Evolutionary conservation across 2,888 invertebrate genomes (phyloP).

Genomic region (Atethmia centrago): DNA sequence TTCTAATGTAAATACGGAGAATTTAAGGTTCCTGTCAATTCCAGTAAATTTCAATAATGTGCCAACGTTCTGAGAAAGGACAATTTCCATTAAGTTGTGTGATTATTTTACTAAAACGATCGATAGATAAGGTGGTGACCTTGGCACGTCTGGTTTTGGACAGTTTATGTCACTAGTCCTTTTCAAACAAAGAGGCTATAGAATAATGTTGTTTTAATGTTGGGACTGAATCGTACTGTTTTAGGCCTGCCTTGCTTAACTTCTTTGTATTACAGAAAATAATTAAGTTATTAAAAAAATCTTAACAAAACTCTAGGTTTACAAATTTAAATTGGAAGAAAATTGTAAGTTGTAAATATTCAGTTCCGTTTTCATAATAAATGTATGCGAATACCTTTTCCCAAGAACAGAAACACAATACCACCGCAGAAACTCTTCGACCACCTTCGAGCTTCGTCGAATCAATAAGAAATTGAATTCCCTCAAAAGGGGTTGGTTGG

Average conservation of each 20-base stretch:
- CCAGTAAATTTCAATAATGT: constrained; percentile 57
- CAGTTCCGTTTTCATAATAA: constrained; percentile 23
- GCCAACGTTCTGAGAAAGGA: constrained; percentile 54
- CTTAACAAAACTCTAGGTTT: too few relatives aligned
- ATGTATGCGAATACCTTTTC: constrained; percentile 3
- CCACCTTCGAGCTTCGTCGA: constrained; percentile 26
- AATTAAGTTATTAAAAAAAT: neutral
- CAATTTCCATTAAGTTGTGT: constrained; percentile 48
- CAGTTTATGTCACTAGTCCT: constrained; percentile 9
- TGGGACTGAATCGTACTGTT: neutral
- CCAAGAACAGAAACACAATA: constrained; percentile 32
- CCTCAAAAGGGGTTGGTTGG: constrained; percentile 56
- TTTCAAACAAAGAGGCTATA: constrained; percentile 26
- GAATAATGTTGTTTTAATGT: constrained; percentile 22
- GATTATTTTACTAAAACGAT: constrained; percentile 32
- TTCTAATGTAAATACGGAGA: constrained; percentile 38
- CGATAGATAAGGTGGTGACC: neutral
- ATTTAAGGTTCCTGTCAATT: constrained; percentile 52
- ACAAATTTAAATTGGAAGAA: too few relatives aligned
- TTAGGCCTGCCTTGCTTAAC: neutral
- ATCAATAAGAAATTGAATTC: constrained; percentile 69
- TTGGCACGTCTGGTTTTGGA: constrained; percentile 17
- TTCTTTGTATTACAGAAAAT: neutral
- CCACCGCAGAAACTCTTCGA: constrained; percentile 13
- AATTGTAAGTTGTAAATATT: too few relatives aligned